A percentile compares a stretch with the other conserved stretches of the same genome.
Conservation (phyloP, 2,113 vertebrate genomes). For the Candoia aspera region DNA sequence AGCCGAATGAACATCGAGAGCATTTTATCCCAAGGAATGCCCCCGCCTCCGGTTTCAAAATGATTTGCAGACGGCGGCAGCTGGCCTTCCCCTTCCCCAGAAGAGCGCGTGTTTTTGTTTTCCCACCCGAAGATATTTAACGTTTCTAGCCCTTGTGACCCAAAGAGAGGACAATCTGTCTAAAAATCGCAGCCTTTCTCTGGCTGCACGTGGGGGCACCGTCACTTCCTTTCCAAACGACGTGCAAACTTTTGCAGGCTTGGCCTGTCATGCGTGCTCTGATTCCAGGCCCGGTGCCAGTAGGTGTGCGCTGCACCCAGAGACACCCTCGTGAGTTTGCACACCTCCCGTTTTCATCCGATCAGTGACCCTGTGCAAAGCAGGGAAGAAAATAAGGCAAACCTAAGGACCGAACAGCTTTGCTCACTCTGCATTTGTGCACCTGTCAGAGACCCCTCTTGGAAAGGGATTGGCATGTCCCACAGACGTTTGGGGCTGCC, state of each 20-base stretch:
- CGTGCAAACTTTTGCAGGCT: neutral
- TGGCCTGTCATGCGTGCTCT: neutral
- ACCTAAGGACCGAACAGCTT: no score
- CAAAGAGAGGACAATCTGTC: neutral
- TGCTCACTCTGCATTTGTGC: no score
- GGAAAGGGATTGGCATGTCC: no score
- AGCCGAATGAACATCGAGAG: no score
- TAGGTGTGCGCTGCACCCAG: neutral
- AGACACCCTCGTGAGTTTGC: neutral
- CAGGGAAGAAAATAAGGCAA: no score
- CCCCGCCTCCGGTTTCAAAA: neutral
- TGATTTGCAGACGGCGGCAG: neutral
- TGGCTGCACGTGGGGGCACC: neutral
- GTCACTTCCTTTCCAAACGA: neutral
- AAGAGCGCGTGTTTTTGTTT: neutral
- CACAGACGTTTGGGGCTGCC: no score
- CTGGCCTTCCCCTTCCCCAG: neutral
- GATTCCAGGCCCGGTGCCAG: neutral
- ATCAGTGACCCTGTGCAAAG: neutral
- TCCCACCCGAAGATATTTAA: neutral
- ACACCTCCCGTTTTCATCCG: neutral
- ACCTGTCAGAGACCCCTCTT: no score
- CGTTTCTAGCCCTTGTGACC: neutral
- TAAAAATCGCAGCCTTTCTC: neutral
- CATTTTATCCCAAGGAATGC: neutral